A percentile compares a stretch with the other conserved stretches of the same genome.
Evolutionary conservation across 2,888 invertebrate species (phyloP).

Genomic region (Branchipolynoe longqiensis): DNA sequence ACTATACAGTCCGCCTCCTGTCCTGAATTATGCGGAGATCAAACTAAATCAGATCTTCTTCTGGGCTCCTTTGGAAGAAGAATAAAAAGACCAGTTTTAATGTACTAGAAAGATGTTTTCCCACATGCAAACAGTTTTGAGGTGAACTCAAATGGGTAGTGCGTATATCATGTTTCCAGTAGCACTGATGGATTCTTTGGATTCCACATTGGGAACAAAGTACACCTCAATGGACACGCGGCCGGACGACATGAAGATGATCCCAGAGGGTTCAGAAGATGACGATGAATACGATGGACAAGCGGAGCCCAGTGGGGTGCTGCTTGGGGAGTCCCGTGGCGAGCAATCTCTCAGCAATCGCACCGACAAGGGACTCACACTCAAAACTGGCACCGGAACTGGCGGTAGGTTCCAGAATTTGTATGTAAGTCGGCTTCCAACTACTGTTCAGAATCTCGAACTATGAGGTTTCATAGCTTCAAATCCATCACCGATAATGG

Average conservation of each 20-base stretch:
- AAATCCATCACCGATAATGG: too few relatives aligned
- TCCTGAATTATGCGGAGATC: too few relatives aligned
- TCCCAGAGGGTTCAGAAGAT: slow-evolving; percentile 60
- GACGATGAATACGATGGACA: slow-evolving; percentile 29
- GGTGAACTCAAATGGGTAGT: too few relatives aligned
- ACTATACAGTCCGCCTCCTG: too few relatives aligned
- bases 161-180: slow-evolving; percentile 68
- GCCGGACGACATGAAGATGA: slow-evolving; percentile 63
- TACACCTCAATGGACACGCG: slow-evolving; percentile 52
- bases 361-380: slow-evolving; percentile 52
- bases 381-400: slow-evolving; percentile 71
- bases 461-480: too few relatives aligned
- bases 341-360: slow-evolving; percentile 24
- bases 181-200: slow-evolving; percentile 78
- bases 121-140: too few relatives aligned
- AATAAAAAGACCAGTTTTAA: too few relatives aligned
- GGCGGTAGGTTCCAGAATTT: neutral
- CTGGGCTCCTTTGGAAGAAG: too few relatives aligned
- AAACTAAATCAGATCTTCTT: too few relatives aligned
- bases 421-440: neutral
- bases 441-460: neutral
- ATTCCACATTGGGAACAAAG: slow-evolving; percentile 78
- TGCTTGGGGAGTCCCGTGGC: slow-evolving; percentile 23
- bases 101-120: too few relatives aligned
- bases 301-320: slow-evolving; percentile 70